Conservation (phyloP, 2,797 vertebrate species). For the Anomalospiza imberbis region DNA sequence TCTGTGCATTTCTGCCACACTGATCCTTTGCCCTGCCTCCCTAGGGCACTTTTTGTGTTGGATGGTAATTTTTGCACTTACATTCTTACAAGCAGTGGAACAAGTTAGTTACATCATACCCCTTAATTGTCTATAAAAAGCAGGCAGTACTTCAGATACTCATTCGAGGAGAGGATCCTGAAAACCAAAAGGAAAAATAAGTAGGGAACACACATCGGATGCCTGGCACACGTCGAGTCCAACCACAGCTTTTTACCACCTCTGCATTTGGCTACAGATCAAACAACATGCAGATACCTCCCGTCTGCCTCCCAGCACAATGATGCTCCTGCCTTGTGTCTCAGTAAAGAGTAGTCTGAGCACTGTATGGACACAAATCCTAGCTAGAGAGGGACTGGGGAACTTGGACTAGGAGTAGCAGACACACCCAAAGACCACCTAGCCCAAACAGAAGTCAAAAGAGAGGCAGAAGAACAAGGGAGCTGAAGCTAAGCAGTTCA, state of each 20-base stretch:
- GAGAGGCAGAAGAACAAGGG: neutral
- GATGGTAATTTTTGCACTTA: neutral
- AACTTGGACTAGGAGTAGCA: neutral
- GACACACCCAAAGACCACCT: neutral
- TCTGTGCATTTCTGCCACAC: neutral
- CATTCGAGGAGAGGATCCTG: neutral
- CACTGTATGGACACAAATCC: neutral
- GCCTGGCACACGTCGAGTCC: neutral
- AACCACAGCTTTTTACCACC: neutral
- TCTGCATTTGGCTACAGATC: constrained; percentile 18
- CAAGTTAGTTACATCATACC: neutral
- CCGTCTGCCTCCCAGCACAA: neutral
- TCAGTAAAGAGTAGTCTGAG: neutral
- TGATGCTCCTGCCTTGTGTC: neutral
- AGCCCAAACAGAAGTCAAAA: neutral
- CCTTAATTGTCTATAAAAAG: neutral
- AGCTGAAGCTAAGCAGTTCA: neutral
- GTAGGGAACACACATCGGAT: neutral
- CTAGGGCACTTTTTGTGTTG: neutral
- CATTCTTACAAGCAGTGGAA: neutral
- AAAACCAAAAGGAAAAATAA: neutral
- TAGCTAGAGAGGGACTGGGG: neutral
- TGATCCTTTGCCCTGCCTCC: neutral
- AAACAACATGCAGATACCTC: neutral
- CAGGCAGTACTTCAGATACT: neutral